phyloP scores from a whole-genome alignment of 2,113 vertebrate genomes.

The Taxidea taxus region DNA sequence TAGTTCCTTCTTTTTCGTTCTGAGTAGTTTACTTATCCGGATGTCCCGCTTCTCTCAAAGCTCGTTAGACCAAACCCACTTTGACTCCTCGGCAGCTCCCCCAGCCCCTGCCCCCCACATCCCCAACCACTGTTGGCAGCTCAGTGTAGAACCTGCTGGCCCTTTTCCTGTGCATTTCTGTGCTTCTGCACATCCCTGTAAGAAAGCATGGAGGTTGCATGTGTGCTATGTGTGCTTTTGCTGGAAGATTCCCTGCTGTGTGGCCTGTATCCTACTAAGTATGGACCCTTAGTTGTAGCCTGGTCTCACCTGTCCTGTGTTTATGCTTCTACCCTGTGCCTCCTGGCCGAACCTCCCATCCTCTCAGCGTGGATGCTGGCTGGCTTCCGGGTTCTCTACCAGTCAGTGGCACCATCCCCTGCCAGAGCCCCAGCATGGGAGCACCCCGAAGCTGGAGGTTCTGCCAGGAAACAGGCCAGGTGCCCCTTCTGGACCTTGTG shows the following conservation, averaged over 20 bases:
- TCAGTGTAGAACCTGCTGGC: background rate
- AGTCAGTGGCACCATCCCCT: background rate
- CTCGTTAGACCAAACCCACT: background rate
- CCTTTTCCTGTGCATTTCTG: background rate
- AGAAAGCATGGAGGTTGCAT: accelerated
- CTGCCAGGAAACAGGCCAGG: background rate
- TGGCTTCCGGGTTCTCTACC: background rate
- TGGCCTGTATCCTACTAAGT: background rate
- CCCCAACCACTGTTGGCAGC: background rate
- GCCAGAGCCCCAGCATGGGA: background rate
- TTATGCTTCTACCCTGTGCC: background rate
- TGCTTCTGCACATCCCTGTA: accelerated
- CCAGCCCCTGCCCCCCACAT: background rate
- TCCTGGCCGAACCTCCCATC: background rate
- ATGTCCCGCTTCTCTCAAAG: background rate
- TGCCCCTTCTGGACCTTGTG: background rate
- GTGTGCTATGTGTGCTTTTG: background rate
- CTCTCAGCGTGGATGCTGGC: background rate
- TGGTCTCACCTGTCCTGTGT: background rate
- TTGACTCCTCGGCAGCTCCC: background rate
- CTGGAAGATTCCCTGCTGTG: background rate
- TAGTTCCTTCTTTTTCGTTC: background rate
- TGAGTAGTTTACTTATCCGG: background rate
- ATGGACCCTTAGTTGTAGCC: background rate
- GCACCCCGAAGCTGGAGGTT: background rate